Evolutionary conservation across 2,113 vertebrate genomes (phyloP).

Genomic region (Neodon shergylaensis): DNA sequence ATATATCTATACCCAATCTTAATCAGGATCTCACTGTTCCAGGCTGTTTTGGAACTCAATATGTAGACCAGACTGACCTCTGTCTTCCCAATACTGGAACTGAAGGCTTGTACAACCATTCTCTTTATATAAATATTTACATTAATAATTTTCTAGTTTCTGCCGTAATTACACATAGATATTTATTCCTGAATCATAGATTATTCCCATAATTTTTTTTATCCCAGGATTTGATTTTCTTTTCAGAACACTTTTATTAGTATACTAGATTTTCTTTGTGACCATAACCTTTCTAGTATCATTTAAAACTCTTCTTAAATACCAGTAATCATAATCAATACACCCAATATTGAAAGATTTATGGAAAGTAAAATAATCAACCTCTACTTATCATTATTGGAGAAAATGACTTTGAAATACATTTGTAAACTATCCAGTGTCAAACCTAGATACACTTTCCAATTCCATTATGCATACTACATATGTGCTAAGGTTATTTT

Average conservation of each 20-base stretch:
- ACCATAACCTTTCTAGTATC: conserved; percentile 40
- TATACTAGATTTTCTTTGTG: conserved; percentile 53
- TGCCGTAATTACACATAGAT: conserved; percentile 40
- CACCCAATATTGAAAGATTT: conserved; percentile 29
- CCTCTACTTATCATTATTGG: conserved; percentile 27
- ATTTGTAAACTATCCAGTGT: conserved; percentile 47
- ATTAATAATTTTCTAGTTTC: background rate
- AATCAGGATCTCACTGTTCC: too few species aligned
- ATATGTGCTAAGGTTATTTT: conserved; percentile 7
- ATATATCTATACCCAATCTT: too few species aligned
- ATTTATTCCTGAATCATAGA: background rate
- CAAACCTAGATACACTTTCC: conserved; percentile 17
- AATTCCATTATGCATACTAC: background rate
- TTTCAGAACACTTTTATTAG: conserved; percentile 56
- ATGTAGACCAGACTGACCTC: too few species aligned
- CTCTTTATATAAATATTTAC: too few species aligned
- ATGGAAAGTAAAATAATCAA: conserved; percentile 12
- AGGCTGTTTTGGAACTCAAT: too few species aligned
- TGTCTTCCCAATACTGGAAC: too few species aligned
- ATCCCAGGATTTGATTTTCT: background rate
- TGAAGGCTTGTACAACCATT: too few species aligned
- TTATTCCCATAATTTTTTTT: conserved; percentile 38
- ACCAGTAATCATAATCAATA: conserved; percentile 49
- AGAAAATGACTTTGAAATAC: conserved; percentile 34
- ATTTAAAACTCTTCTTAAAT: conserved; percentile 28